Evolutionary conservation across 1,140 invertebrate species (phyloP), one percentile per base, ranked within the genome.

Genomic region (Goniozus legneri): DNA sequence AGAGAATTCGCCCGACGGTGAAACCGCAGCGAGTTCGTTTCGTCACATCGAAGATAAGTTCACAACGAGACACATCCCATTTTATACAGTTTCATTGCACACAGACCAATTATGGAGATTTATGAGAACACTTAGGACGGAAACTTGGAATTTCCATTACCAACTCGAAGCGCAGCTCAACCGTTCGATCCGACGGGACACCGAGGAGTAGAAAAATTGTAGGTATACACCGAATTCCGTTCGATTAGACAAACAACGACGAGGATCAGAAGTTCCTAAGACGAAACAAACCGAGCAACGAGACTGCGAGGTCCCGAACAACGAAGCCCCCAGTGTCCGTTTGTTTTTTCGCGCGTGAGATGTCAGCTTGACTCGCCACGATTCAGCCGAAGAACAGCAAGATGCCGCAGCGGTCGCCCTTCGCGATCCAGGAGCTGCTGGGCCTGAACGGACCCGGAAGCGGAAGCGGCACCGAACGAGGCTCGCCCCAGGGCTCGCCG

Each of bases 361-460:
- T 62, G 56, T 44, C 50, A 45, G 52, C 56, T 33, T 57, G 40
- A 60, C 18, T 2, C 3, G 19, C 31, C 35, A 55, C n/a, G 19
- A 59, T 56, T 47, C 34, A 54, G 35, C 31, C 46, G 21, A 51
- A 63, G 42, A 37, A 51, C 33, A 43, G 54, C 38, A 72, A 73
- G 38, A 83, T 88, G 80, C 88, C 89, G 53, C 89, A 92, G 73
- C 79, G 91, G 57, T 91, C 89, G 52, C 90, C 91, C 13, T 95
- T 94, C 76, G 91, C 89, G 54, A 94, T 94, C 65, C 91, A 95
- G 72, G 91, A 95, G 77, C 79, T 94, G 55, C 77, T 94, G 58
- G 91, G 91, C 1, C 73, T 94, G 27, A 84, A 85, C 34, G 73
- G 71, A 12, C 65, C 65, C 44, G 68, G 62, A 46, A 62, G 76